phyloP scores from a whole-genome alignment of 2,888 invertebrate species.

The Erebia palarica region DNA sequence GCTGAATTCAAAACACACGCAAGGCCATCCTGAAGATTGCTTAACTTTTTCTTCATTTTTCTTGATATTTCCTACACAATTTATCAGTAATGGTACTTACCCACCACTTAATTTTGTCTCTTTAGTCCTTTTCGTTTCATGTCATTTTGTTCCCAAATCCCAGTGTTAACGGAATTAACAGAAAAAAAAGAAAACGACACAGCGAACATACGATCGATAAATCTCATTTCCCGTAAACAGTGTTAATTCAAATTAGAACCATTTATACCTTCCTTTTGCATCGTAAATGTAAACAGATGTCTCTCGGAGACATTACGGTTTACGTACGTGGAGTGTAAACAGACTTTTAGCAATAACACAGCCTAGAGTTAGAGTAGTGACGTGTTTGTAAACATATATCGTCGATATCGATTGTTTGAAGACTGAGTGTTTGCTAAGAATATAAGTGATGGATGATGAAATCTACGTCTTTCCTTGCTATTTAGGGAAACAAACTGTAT shows the following conservation, averaged over 20 bases:
- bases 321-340: slow-evolving; percentile 21
- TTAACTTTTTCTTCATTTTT: no score
- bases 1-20: no score
- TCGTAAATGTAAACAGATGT: slow-evolving; percentile 36
- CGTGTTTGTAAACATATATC: slow-evolving; percentile 39
- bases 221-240: slow-evolving; percentile 2
- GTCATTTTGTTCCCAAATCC: no score
- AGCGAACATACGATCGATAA: background rate
- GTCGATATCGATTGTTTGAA: slow-evolving; percentile 28
- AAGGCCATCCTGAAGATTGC: no score
- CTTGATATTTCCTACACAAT: no score
- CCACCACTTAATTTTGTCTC: no score
- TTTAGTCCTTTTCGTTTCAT: no score
- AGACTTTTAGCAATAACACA: slow-evolving; percentile 41
- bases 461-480: background rate
- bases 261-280: slow-evolving; percentile 13
- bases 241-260: background rate
- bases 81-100: no score
- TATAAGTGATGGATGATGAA: slow-evolving; percentile 10
- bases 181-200: background rate
- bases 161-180: background rate
- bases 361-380: slow-evolving; percentile 31
- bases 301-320: slow-evolving; percentile 33
- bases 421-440: slow-evolving; percentile 11
- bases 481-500: background rate